A percentile compares a stretch with the other conserved stretches of the same genome.
phyloP scores from a whole-genome alignment of 1,140 invertebrate genomes.

The Brachionus rotundiformis region DNA sequence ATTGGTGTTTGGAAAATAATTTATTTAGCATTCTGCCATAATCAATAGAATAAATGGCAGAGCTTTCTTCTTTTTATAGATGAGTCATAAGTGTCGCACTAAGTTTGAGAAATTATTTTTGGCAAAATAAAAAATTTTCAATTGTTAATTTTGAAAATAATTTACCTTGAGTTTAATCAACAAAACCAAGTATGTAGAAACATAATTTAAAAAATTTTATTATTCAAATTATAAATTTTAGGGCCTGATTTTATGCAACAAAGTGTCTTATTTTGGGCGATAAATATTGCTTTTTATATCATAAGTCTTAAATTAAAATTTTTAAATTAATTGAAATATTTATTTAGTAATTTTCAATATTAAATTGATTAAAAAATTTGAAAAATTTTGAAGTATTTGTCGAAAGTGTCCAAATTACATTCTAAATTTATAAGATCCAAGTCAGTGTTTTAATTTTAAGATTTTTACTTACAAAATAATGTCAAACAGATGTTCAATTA shows the following conservation, averaged over 20 bases:
- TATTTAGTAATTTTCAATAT: too few relatives aligned
- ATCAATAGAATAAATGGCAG: background rate
- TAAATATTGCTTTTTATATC: background rate
- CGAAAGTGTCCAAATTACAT: too few relatives aligned
- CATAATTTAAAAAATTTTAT: constrained; percentile 7
- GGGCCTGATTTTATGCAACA: background rate
- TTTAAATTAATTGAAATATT: too few relatives aligned
- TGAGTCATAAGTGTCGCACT: background rate
- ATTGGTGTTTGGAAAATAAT: background rate
- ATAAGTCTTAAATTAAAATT: background rate
- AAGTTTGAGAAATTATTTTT: background rate
- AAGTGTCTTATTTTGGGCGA: background rate
- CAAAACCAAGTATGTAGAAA: background rate
- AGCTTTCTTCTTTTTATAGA: background rate
- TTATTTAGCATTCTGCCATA: background rate
- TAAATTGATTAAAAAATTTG: too few relatives aligned
- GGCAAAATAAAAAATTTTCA: constrained; percentile 10
- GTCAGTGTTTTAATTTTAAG: too few relatives aligned
- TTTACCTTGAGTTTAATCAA: background rate
- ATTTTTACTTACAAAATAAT: too few relatives aligned
- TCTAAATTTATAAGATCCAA: too few relatives aligned
- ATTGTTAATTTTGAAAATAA: background rate
- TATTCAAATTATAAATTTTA: background rate
- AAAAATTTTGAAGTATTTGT: too few relatives aligned
- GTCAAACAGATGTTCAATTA: too few relatives aligned